Evolutionary conservation across 64 coral and sea anemone species (phyloP).

Genomic region (Astreopora myriophthalma): DNA sequence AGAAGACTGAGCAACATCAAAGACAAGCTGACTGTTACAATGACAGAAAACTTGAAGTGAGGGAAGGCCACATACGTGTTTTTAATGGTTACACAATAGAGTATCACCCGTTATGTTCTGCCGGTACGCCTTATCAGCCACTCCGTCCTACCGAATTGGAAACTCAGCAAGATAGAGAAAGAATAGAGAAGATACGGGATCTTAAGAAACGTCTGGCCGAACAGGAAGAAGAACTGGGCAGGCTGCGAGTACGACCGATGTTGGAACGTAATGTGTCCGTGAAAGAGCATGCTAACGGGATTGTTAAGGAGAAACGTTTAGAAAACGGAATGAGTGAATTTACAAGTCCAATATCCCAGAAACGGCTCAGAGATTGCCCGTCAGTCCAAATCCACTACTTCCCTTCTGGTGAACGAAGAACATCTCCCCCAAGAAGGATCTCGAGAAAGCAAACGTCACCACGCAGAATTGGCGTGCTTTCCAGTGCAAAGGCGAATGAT

Average conservation of each 20-base stretch:
- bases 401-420: constrained; percentile 39
- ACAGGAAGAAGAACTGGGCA: constrained; percentile 6
- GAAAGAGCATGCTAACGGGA: not conserved
- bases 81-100: constrained; percentile 52
- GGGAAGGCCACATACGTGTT: not conserved
- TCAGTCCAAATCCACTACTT: constrained; percentile 32
- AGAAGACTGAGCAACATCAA: not conserved
- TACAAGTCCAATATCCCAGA: not conserved
- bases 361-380: constrained; percentile 1
- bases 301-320: not conserved
- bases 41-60: not conserved
- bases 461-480: not conserved
- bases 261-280: not conserved
- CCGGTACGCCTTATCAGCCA: not conserved
- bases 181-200: constrained; percentile 20
- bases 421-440: not conserved
- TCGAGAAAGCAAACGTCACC: constrained; percentile 13
- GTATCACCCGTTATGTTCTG: not conserved
- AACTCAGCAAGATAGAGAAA: not conserved
- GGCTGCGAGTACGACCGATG: not conserved
- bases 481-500: not conserved
- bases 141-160: not conserved
- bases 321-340: not conserved
- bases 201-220: not conserved
- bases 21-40: not conserved